Evolutionary conservation across 1,140 invertebrate species (phyloP).

Genomic region (Caerostris darwini): DNA sequence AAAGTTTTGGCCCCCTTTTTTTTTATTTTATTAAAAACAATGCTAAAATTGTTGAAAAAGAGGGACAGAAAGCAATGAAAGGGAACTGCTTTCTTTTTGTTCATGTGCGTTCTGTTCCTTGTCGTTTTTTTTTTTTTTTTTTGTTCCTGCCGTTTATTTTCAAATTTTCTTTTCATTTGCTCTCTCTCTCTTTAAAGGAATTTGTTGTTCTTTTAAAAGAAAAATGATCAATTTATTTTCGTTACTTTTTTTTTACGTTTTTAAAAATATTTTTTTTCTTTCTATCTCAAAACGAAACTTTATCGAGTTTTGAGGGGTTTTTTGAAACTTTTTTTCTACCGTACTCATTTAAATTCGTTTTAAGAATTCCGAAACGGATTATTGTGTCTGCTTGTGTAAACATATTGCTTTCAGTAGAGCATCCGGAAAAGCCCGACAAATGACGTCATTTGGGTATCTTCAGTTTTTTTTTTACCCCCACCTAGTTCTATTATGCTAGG

Average conservation of each 20-base stretch:
- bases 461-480: background rate
- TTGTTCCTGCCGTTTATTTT: background rate
- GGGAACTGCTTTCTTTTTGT: slow-evolving; percentile 14
- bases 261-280: background rate
- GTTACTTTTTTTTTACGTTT: background rate
- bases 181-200: slow-evolving; percentile 46
- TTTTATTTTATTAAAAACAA: slow-evolving; percentile 60
- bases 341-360: slow-evolving; percentile 64
- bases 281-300: slow-evolving; percentile 38
- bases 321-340: slow-evolving; percentile 6
- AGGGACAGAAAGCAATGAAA: slow-evolving; percentile 51
- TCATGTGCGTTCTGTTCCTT: slow-evolving; percentile 22
- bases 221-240: slow-evolving; percentile 68
- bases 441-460: slow-evolving; percentile 14
- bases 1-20: slow-evolving; percentile 23
- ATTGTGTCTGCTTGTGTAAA: slow-evolving; percentile 66
- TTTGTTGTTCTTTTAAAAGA: slow-evolving; percentile 68
- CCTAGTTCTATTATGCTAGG: background rate
- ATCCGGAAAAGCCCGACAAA: slow-evolving; percentile 4
- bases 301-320: slow-evolving; percentile 60
- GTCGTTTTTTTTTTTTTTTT: background rate
- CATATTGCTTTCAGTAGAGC: slow-evolving; percentile 42
- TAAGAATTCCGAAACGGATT: slow-evolving; percentile 58
- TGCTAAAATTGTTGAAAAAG: slow-evolving; percentile 42
- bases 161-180: background rate